Percentiles rank a stretch among this genome's conserved stretches.
Evolutionary conservation across 2,888 invertebrate species (phyloP).

Genomic region (Rhamnusium bicolor): DNA sequence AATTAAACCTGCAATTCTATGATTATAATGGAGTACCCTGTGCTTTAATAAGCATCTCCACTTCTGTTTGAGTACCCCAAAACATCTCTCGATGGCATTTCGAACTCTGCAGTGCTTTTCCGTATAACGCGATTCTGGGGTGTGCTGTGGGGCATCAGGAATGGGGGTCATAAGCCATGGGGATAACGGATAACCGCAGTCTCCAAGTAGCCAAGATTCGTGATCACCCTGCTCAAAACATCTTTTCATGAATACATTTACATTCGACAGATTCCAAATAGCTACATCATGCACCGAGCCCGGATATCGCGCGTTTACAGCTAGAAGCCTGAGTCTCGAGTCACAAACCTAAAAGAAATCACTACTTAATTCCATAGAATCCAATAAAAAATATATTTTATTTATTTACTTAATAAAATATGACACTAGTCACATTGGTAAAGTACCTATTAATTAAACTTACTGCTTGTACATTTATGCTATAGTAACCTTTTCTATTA

Average conservation of each 20-base stretch:
- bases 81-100: conserved; percentile 18
- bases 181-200: conserved; percentile 12
- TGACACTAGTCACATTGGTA: neutral
- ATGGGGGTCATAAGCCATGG: conserved; percentile 15
- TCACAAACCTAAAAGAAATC: conserved; percentile 46
- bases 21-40: conserved; percentile 32
- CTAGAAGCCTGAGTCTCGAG: conserved; percentile 43
- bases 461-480: conserved; percentile 19
- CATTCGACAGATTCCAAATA: conserved; percentile 52
- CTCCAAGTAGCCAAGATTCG: conserved; percentile 47
- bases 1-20: neutral
- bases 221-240: conserved; percentile 40
- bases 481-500: conserved; percentile 19
- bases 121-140: conserved; percentile 19
- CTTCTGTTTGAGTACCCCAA: conserved; percentile 32
- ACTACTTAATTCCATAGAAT: neutral
- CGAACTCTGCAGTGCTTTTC: neutral
- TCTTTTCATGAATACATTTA: conserved; percentile 43
- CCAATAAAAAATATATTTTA: too few species aligned
- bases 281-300: conserved; percentile 55
- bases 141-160: neutral
- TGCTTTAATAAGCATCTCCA: neutral
- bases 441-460: too few species aligned
- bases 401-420: conserved; percentile 37
- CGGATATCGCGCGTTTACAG: conserved; percentile 56